A percentile compares a stretch with the other conserved stretches of the same genome.
Conservation (phyloP, 2,888 invertebrate genomes). For the Clusia tigrina region DNA sequence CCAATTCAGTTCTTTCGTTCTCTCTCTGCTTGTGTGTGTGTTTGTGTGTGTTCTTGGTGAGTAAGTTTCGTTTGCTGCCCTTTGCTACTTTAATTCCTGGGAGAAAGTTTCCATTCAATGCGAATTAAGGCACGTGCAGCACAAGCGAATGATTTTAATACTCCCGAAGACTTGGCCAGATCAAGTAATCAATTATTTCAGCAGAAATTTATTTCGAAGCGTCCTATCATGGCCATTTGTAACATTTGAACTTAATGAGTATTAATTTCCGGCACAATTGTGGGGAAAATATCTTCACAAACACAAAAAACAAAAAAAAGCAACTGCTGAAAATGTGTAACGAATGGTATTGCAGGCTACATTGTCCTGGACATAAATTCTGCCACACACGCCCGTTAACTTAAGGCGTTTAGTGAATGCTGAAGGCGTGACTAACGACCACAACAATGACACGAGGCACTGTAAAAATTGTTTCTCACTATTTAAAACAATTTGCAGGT, state of each 20-base stretch:
- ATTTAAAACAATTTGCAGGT: constrained; percentile 56
- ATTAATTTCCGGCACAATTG: constrained; percentile 20
- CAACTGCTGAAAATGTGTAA: constrained; percentile 8
- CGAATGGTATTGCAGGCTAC: not conserved
- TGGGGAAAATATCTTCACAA: constrained; percentile 21
- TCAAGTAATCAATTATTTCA: constrained; percentile 23
- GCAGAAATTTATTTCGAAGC: not conserved
- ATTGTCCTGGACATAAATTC: not conserved
- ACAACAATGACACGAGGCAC: constrained; percentile 35
- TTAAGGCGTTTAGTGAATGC: constrained; percentile 31
- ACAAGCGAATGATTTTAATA: not conserved
- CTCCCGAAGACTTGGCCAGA: constrained; percentile 16
- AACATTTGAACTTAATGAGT: constrained; percentile 11
- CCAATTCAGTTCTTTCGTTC: constrained; percentile 4
- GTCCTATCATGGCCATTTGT: constrained; percentile 2
- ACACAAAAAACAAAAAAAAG: constrained; percentile 18
- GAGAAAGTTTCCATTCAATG: no score
- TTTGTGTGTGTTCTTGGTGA: not conserved
- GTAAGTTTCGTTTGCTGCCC: no score
- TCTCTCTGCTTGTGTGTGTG: not conserved
- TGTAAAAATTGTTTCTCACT: constrained; percentile 56
- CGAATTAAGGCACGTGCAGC: no score
- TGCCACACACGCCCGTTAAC: constrained; percentile 24
- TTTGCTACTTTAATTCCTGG: no score
- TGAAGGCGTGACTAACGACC: not conserved